phyloP scores from a whole-genome alignment of 2,888 invertebrate genomes.

The Ctena decussata region DNA sequence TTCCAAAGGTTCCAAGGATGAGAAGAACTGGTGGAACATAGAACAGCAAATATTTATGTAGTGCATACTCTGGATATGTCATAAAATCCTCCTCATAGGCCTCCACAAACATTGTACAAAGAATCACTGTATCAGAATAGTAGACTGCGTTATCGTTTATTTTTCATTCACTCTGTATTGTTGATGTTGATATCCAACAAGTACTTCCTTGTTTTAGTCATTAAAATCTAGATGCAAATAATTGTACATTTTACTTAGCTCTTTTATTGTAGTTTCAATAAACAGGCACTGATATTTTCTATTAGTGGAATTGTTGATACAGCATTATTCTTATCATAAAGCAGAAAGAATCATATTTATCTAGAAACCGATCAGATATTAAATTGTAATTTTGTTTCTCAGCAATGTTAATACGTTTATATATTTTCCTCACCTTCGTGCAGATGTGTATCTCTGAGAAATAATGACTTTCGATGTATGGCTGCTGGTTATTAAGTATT shows the following conservation, averaged over 20 bases:
- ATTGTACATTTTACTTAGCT: neutral
- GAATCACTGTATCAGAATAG: neutral
- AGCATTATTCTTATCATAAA: no score
- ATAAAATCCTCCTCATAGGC: constrained; percentile 30
- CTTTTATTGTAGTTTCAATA: no score
- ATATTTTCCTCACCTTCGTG: no score
- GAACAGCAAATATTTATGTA: constrained; percentile 75
- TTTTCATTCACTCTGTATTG: neutral
- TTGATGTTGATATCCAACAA: neutral
- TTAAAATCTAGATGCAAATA: neutral
- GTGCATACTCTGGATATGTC: constrained; percentile 39
- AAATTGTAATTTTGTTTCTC: no score
- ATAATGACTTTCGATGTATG: no score
- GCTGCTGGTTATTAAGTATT: no score
- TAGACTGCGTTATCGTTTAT: neutral
- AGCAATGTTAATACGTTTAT: no score
- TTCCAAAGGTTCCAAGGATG: constrained; percentile 84
- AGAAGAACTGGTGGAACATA: constrained; percentile 82
- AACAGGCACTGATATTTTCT: no score
- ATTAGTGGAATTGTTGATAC: no score
- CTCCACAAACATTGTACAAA: constrained; percentile 16
- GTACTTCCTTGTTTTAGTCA: neutral
- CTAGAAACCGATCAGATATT: no score
- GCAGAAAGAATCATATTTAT: no score
- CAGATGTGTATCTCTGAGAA: no score